Percentiles rank a stretch among this genome's conserved stretches.
phyloP scores from a whole-genome alignment of 2,113 vertebrate genomes.

The Stomatorhinus ivindoensis region DNA sequence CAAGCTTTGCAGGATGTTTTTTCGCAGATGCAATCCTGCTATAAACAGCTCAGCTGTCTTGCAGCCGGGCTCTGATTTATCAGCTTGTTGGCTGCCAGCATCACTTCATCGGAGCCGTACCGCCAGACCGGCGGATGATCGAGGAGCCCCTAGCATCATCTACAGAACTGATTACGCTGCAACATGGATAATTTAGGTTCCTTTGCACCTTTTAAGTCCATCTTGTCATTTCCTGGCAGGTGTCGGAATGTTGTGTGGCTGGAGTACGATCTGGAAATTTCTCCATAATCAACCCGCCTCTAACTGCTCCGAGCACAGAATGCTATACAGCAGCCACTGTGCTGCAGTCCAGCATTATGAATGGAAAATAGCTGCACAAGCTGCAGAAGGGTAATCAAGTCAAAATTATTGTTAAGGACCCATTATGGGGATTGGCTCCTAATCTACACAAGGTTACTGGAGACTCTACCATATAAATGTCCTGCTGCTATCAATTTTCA shows the following conservation, averaged over 20 bases:
- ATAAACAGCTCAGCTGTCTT: constrained; percentile 19
- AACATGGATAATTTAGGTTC: not conserved
- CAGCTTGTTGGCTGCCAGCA: not conserved
- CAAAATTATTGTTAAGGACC: too few species aligned
- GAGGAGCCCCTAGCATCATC: not conserved
- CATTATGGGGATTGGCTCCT: not conserved
- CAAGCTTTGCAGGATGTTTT: constrained; percentile 25
- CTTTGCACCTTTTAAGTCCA: not conserved
- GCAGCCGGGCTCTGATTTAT: constrained; percentile 14
- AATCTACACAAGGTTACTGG: not conserved
- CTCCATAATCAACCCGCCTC: not conserved
- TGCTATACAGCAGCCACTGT: not conserved
- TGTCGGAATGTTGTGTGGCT: not conserved
- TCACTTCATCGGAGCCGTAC: not conserved
- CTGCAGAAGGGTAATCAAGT: not conserved
- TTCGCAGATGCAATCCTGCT: constrained; percentile 26
- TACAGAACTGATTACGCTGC: not conserved
- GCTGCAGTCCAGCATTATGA: not conserved
- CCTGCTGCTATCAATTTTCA: not conserved
- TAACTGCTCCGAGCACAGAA: not conserved
- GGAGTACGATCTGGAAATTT: not conserved
- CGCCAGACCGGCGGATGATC: constrained; percentile 26
- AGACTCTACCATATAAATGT: not conserved
- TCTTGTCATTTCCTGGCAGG: not conserved
- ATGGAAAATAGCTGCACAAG: not conserved